Evolutionary conservation across 2,888 invertebrate species (phyloP).

Genomic region (Aporophyla nigra): DNA sequence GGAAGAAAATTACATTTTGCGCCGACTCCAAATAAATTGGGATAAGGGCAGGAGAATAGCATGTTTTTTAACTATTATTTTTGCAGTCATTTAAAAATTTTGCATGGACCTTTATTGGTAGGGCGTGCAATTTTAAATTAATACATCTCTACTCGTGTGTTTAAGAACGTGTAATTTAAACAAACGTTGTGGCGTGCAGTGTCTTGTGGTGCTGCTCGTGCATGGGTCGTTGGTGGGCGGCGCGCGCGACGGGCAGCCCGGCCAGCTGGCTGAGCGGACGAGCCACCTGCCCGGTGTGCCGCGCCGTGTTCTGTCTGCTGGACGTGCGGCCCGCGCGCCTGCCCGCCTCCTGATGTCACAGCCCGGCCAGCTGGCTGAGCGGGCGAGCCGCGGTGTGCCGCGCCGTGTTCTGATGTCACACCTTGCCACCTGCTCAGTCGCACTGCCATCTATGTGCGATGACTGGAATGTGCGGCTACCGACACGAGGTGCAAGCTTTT

Average conservation of each 20-base stretch:
- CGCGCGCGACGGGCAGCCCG: slow-evolving; percentile 93
- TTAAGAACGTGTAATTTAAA: neutral
- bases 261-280: slow-evolving; percentile 95
- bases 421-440: slow-evolving; percentile 29
- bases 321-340: slow-evolving; percentile 92
- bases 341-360: slow-evolving; percentile 38
- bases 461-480: neutral
- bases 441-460: slow-evolving; percentile 23
- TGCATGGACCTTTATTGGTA: neutral
- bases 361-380: neutral
- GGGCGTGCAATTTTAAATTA: neutral
- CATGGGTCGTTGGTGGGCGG: slow-evolving; percentile 97
- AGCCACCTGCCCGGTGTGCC: slow-evolving; percentile 97
- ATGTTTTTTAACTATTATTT: too few species aligned
- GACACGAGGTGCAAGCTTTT: slow-evolving; percentile 27
- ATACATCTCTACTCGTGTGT: neutral
- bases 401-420: slow-evolving; percentile 91
- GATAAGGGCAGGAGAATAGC: too few species aligned
- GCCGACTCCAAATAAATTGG: too few species aligned
- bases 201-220: slow-evolving; percentile 98
- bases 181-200: slow-evolving; percentile 77
- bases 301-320: slow-evolving; percentile 95
- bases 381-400: neutral
- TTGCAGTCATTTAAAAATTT: neutral
- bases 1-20: too few species aligned